Base-by-base conservation (phyloP, 2,888 invertebrate species). In the Ceramica pisi region DNA sequence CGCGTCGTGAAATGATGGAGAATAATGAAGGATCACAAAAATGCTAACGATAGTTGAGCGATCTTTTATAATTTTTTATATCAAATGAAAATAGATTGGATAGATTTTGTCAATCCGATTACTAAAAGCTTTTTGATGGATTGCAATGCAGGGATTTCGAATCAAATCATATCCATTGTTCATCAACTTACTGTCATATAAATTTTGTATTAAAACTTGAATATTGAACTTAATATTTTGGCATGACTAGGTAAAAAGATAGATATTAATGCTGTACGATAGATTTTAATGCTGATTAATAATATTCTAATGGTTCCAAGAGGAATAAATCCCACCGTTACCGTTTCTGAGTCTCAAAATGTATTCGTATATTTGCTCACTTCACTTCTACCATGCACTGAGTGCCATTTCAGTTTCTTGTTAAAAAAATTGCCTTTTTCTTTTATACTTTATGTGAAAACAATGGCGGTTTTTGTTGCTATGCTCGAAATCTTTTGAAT, bases 321-420 rank as follows among this genome's bases (percentile, higher is more conserved):
- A 65, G 79, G 84, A 87, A 81, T 66, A 67, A 67, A 68, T 70
- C 61, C 64, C 10, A 48, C 65, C 46, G 71, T 81, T 80, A 80
- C 77, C 76, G 68, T 80, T 84, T 81, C 83, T 74, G 82, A 81
- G 83, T 84, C 78, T 84, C 82, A 78, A 82, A 87, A 89, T 88
- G 79, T 87, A 89, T 87, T 86, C 85, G 75, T 85, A 83, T 86
- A 85, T 85, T 87, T 86, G 81, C 84, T 81, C 81, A 83, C 81
- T 87, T 80, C 73, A 84, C 75, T 80, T 79, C 66, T 76, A 61
- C 81, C 77, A 74, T 80, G 84, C 78, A 75, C 72, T 74, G 81
- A 87, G 84, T 80, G 83, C 80, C 80, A 78, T 83, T 87, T 79
- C 78, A 80, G 77, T 83, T 85, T 63, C 80, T 80, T 80, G 77